Evolutionary conservation across 2,113 vertebrate genomes (phyloP), one percentile per base, ranked within the genome.

Genomic region (Lagopus muta): DNA sequence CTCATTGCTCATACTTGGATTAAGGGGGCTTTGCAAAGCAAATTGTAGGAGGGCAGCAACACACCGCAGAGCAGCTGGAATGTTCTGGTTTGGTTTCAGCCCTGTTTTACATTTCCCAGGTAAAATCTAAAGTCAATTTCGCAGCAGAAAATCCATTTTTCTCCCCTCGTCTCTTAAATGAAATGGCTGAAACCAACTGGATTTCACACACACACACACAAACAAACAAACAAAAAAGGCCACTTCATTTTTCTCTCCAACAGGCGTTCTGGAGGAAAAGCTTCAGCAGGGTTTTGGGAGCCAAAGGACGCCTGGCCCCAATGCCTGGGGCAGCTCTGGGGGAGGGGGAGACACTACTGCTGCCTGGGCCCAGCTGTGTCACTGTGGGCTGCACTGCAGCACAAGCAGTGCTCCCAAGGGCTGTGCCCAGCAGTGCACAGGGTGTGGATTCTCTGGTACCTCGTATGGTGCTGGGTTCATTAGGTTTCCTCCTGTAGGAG

Each of bases 131-230:
- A 0, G 0, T 36, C 4, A n/a, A 79, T 93, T 95, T 88, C 94
- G 76, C 85, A 79, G 78, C 78, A 70, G 78, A 89, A 94, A 91
- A 65, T 48, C 89, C 48, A 16, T 70, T 91, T 91, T 58, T 43
- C 45, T 48, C 36, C 71, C 87, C 77, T 79, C n/a, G 7, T n/a
- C 5, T 73, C 60, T 73, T 40, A 30, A 70, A 43, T 40, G 36
- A 82, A 79, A 82, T 40, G 74, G 48, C 92, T 62, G 85, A 70
- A 94, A 58, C 48, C 78, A 40, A 19, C 48, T 36, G n/a, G 12
- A 61, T 76, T 91, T 85, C 89, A 79, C 74, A 62, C 58, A 17
- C 52, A 17, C 52, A 30, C 58, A 86, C 21, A 92, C 21, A 93
- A 54, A 10, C 27, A 28, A 54, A 86, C 21, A 92, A 18, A 93